phyloP scores from a whole-genome alignment of 2,797 vertebrate genomes.

The Eulemur mongoz region DNA sequence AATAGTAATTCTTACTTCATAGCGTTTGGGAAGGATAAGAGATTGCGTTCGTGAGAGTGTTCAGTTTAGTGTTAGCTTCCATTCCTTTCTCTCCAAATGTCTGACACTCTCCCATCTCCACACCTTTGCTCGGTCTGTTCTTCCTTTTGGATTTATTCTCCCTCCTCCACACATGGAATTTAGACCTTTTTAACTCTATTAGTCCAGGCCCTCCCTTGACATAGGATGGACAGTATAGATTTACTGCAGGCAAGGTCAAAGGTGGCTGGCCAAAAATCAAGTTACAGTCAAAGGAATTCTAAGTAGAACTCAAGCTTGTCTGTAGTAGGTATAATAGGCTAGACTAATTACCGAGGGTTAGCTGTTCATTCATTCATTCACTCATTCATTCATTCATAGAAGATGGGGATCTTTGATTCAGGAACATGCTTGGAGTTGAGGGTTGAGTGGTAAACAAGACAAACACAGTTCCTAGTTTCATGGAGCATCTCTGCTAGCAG shows the following conservation, averaged over 20 bases:
- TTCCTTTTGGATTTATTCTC: not conserved
- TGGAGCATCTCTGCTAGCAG: not conserved
- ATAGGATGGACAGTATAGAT: not conserved
- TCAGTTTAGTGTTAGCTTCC: not conserved
- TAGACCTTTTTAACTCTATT: not conserved
- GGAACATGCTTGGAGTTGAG: not conserved
- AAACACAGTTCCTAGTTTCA: not conserved
- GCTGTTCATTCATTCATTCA: not conserved
- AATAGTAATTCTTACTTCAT: not conserved
- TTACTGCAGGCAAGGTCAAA: not conserved
- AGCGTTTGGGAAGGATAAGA: not conserved
- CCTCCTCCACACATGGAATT: not conserved
- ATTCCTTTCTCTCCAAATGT: not conserved
- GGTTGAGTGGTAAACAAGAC: not conserved
- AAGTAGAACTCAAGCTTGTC: constrained; percentile 3
- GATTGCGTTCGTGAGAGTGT: not conserved
- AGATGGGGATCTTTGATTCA: not conserved
- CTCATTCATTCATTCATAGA: not conserved
- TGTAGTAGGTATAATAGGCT: not conserved
- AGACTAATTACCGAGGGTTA: not conserved
- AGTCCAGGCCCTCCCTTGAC: not conserved
- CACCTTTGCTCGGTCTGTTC: not conserved
- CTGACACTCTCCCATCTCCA: not conserved
- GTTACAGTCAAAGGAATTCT: not conserved
- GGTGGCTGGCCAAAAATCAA: not conserved